Evolutionary conservation across 2,888 invertebrate species (phyloP), one percentile per base, ranked within the genome.

Genomic region (Cetonia aurata): DNA sequence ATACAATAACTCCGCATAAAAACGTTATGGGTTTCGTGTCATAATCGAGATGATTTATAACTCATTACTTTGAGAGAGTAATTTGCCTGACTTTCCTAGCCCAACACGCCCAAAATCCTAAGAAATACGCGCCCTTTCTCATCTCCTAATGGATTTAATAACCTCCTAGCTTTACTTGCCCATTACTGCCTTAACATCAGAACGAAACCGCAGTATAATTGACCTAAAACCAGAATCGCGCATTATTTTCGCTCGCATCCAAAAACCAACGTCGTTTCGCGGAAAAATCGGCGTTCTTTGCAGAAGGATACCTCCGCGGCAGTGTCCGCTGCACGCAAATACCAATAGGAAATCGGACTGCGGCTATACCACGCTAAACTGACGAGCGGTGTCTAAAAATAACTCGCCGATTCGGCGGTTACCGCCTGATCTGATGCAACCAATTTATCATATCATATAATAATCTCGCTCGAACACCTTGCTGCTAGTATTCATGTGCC

Each of bases 341-440:
- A 37, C 37, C 37, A 1, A 62, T 62, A 53, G 62, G 46, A 69
- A 69, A 69, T 62, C 62, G 62, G 44, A 25, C 8, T 52, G 44
- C 8, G 8, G 42, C n/a, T n/a, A n/a, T n/a, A n/a, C n/a, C n/a
- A n/a, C n/a, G 9, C 31, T 37, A 9, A 37, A 37, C 37, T 68
- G 57, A 68, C 68, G 57, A 68, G 48, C 8, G 37, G 1, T 13
- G 15, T 62, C 53, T 60, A 69, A 69, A 69, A 69, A 69, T 69
- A 69, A 50, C 25, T 4, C 25, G 25, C 4, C 13, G 42, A 57
- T 44, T 37, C 66, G 41, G 19, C 41, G 12, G 31, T 52, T 25
- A 13, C 17, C 67, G 67, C 67, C 67, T 67, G 67, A 48, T 67
- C 33, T 56, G 67, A 67, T 56, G 67, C 67, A 67, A 67, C 67